Percentiles rank a stretch among this genome's conserved stretches.
These are phyloP conservation scores for Furcula furcula DNA, from an alignment of 2,888 invertebrate genomes.

Conservation along the genomic window DNA sequence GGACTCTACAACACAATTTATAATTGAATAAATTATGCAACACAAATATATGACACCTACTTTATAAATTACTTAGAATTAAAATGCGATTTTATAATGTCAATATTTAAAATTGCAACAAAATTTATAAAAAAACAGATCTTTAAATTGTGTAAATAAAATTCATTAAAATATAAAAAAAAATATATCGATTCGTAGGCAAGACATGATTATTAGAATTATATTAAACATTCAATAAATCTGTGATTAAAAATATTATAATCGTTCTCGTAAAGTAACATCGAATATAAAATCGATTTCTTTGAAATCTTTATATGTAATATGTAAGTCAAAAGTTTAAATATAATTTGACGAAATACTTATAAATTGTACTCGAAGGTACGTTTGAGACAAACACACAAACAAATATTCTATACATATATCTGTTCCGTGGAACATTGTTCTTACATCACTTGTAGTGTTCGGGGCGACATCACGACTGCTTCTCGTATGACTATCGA, in stretches of 20 bases:
- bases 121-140: slow-evolving; percentile 30
- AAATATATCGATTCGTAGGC: slow-evolving; percentile 54
- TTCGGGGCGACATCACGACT: slow-evolving; percentile 23
- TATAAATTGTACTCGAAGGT: slow-evolving; percentile 46
- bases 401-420: slow-evolving; percentile 37
- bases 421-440: slow-evolving; percentile 38
- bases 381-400: slow-evolving; percentile 30
- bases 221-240: slow-evolving; percentile 40
- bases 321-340: slow-evolving; percentile 47
- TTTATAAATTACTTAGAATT: slow-evolving; percentile 29
- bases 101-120: slow-evolving; percentile 19
- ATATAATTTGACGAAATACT: slow-evolving; percentile 41
- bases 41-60: slow-evolving; percentile 50
- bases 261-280: slow-evolving; percentile 39
- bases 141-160: slow-evolving; percentile 28
- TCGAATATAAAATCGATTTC: slow-evolving; percentile 54
- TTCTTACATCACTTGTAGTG: slow-evolving; percentile 39
- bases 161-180: slow-evolving; percentile 31
- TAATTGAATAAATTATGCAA: slow-evolving; percentile 76
- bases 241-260: slow-evolving; percentile 29
- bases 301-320: slow-evolving; percentile 49
- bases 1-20: slow-evolving; percentile 63
- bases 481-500: slow-evolving; percentile 11
- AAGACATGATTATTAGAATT: slow-evolving; percentile 55
- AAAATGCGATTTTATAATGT: slow-evolving; percentile 29